A percentile compares a stretch with the other conserved stretches of the same genome.
These are phyloP conservation scores for Colletes gigas DNA, from an alignment of 1,140 invertebrate species.

Conservation along the genomic window DNA sequence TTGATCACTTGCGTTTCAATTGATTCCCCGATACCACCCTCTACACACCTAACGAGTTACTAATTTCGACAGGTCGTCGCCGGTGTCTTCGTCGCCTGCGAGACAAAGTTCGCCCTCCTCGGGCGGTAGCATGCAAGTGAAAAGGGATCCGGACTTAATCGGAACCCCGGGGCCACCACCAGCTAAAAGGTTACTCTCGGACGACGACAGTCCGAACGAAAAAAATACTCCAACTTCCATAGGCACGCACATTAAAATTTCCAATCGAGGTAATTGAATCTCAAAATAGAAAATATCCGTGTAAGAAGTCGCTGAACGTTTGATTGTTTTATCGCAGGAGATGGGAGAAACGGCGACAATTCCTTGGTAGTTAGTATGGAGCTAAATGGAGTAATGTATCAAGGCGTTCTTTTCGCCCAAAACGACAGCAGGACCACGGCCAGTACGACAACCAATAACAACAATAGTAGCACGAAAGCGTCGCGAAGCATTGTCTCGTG, in stretches of 20 bases:
- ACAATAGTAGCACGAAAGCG: slow-evolving; percentile 63
- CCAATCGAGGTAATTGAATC: slow-evolving; percentile 87
- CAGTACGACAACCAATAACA: slow-evolving; percentile 51
- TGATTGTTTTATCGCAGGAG: slow-evolving; percentile 81
- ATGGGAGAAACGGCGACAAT: slow-evolving; percentile 88
- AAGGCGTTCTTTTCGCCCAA: slow-evolving; percentile 93
- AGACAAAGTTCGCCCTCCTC: slow-evolving; percentile 71
- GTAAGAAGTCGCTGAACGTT: background rate
- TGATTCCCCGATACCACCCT: no score
- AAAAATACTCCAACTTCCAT: slow-evolving; percentile 63
- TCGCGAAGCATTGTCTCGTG: slow-evolving; percentile 81
- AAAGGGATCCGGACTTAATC: slow-evolving; percentile 84
- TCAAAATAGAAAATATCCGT: background rate
- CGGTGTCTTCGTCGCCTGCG: slow-evolving; percentile 69
- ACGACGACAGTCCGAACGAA: slow-evolving; percentile 75
- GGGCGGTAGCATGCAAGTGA: slow-evolving; percentile 77
- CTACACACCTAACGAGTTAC: no score
- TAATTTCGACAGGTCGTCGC: slow-evolving; percentile 67
- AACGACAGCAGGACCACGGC: slow-evolving; percentile 67
- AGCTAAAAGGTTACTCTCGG: slow-evolving; percentile 83
- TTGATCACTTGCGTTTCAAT: no score
- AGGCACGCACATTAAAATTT: slow-evolving; percentile 94
- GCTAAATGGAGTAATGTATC: slow-evolving; percentile 95
- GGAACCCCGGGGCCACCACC: slow-evolving; percentile 81
- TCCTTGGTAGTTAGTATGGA: slow-evolving; percentile 97